A percentile compares a stretch with the other conserved stretches of the same genome.
phyloP scores from a whole-genome alignment of 2,797 vertebrate genomes.

The Cygnus olor region DNA sequence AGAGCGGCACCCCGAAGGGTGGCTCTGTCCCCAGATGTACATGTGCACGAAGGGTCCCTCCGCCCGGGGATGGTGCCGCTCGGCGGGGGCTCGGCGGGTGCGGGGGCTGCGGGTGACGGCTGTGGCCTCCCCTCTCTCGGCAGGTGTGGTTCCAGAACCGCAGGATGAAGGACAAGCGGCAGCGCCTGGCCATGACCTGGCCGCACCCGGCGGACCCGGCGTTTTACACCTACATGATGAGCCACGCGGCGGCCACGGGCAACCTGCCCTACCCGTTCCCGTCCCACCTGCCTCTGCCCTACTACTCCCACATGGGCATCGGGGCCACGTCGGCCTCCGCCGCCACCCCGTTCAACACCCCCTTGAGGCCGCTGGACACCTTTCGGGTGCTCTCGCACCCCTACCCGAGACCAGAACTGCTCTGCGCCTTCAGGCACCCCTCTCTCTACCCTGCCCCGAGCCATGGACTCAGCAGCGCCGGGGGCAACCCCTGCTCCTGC shows the following conservation, averaged over 20 bases:
- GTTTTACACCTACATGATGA: conserved; percentile 99
- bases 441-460: conserved; percentile 89
- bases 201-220: conserved; percentile 97
- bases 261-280: conserved; percentile 96
- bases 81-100: too few relatives aligned
- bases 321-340: conserved; percentile 85
- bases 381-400: conserved; percentile 96
- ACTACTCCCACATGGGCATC: conserved; percentile 93
- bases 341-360: conserved; percentile 87
- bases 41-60: background rate
- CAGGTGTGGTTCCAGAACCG: conserved; percentile 99
- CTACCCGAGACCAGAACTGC: conserved; percentile 94
- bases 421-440: conserved; percentile 96
- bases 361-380: conserved; percentile 93
- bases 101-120: conserved; percentile 5
- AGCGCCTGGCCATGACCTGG: conserved; percentile 98
- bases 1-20: background rate
- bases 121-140: conserved; percentile 28
- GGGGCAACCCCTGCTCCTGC: conserved; percentile 91
- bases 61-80: too few relatives aligned
- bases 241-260: conserved; percentile 95
- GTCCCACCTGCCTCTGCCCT: conserved; percentile 94
- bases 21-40: background rate
- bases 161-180: conserved; percentile 98
- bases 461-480: conserved; percentile 87